These are phyloP conservation scores for Sarcophaga subvicina DNA, from an alignment of 2,888 invertebrate species.

Conservation along the genomic window DNA sequence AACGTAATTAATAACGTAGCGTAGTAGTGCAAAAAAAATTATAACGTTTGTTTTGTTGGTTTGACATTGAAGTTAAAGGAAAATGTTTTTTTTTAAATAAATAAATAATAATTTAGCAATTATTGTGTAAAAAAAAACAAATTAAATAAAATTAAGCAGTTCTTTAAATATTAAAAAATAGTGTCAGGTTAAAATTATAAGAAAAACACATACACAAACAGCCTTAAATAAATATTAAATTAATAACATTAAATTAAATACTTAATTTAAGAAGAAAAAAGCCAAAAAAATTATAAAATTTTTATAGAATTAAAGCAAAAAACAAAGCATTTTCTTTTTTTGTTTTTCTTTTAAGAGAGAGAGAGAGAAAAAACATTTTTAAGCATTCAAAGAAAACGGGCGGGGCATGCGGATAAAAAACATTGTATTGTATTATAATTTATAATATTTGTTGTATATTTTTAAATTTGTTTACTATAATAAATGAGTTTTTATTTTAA, in stretches of 20 bases:
- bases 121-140: conserved; percentile 44
- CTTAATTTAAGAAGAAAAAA: conserved; percentile 36
- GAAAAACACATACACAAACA: conserved; percentile 76
- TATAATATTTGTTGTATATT: conserved; percentile 16
- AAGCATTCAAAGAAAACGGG: neutral
- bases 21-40: conserved; percentile 59
- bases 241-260: conserved; percentile 52
- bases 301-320: conserved; percentile 28
- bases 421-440: neutral
- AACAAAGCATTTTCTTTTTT: neutral
- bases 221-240: conserved; percentile 71
- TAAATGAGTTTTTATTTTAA: conserved; percentile 34
- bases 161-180: conserved; percentile 46
- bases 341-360: too few species aligned
- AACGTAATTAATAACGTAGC: conserved; percentile 50
- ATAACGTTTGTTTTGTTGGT: conserved; percentile 38
- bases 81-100: neutral
- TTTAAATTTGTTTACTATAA: conserved; percentile 10
- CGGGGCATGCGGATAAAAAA: neutral
- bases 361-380: neutral
- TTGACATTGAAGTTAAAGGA: conserved; percentile 27
- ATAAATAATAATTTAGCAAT: conserved; percentile 65
- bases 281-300: conserved; percentile 31
- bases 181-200: neutral
- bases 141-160: conserved; percentile 45